Evolutionary conservation across 2,797 vertebrate genomes (phyloP).

Genomic region (Crocodylus rhombifer): DNA sequence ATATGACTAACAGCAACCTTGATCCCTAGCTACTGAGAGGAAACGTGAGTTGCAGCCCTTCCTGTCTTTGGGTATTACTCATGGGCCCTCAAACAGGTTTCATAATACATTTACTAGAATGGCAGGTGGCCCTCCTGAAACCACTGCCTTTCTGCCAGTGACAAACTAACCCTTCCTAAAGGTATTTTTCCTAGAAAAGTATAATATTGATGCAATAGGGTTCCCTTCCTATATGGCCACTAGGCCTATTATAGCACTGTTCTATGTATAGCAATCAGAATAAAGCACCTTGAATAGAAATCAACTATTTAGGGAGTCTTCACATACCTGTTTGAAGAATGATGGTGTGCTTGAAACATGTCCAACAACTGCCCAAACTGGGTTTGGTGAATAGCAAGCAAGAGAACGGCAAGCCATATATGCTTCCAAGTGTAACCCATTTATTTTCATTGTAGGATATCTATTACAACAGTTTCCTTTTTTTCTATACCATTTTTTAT

Average conservation of each 20-base stretch:
- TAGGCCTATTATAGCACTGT: not conserved
- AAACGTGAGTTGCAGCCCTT: not conserved
- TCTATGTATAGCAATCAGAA: conserved; percentile 33
- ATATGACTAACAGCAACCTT: not conserved
- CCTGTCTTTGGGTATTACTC: not conserved
- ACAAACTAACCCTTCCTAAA: not conserved
- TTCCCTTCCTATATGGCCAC: not conserved
- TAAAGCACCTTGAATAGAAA: not conserved
- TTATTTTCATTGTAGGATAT: not conserved
- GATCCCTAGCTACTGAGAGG: not conserved
- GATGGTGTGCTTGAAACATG: not conserved
- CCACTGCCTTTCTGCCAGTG: not conserved
- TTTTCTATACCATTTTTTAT: fast-evolving
- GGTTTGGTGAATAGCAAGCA: conserved; percentile 15
- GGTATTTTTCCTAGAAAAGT: fast-evolving
- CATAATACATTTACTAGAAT: not conserved
- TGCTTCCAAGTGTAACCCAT: not conserved
- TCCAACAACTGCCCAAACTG: not conserved
- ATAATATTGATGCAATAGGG: not conserved
- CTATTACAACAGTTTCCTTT: not conserved
- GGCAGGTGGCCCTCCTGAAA: not conserved
- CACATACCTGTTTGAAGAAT: fast-evolving
- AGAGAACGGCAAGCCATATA: not conserved
- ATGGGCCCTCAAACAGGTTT: not conserved
- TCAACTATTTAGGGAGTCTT: not conserved